Evolutionary conservation across 2,113 vertebrate species (phyloP).

Genomic region (Pungitius pungitius): DNA sequence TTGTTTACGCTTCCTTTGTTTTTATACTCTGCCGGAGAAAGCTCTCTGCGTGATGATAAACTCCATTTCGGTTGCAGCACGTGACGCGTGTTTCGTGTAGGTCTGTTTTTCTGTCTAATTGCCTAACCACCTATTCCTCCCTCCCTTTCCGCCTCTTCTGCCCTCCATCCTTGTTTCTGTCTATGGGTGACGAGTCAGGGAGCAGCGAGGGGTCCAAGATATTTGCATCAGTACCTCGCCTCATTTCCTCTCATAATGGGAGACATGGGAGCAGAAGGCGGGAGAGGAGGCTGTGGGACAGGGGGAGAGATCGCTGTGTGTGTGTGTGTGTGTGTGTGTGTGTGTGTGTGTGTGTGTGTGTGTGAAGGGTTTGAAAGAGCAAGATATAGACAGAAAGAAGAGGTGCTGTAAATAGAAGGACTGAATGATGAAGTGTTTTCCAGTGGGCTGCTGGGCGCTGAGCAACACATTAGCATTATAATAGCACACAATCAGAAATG

Average conservation of each 20-base stretch:
- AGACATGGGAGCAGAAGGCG: constrained; percentile 49
- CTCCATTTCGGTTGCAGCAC: neutral
- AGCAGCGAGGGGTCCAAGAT: constrained; percentile 60
- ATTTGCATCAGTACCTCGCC: constrained; percentile 60
- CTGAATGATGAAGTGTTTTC: constrained; percentile 35
- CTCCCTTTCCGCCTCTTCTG: constrained; percentile 14
- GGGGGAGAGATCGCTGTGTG: neutral
- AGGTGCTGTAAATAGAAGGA: constrained; percentile 37
- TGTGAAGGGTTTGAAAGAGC: constrained; percentile 28
- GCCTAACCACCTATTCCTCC: constrained; percentile 15
- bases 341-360: constrained; percentile 11
- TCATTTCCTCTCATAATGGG: constrained; percentile 74
- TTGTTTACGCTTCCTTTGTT: constrained; percentile 36
- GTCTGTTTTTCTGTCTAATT: constrained; percentile 34
- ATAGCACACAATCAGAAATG: constrained; percentile 48
- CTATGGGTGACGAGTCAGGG: constrained; percentile 64
- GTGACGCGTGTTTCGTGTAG: constrained; percentile 10
- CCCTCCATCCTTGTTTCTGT: constrained; percentile 37
- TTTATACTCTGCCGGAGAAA: constrained; percentile 24
- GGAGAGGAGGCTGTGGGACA: constrained; percentile 33
- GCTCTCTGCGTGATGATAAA: constrained; percentile 42
- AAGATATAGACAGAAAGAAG: constrained; percentile 22
- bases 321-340: constrained; percentile 18
- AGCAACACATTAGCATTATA: constrained; percentile 58
- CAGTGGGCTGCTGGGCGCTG: constrained; percentile 34